These are phyloP conservation scores for Neoascia interrupta DNA, from an alignment of 2,888 invertebrate genomes.

Conservation along the genomic window DNA sequence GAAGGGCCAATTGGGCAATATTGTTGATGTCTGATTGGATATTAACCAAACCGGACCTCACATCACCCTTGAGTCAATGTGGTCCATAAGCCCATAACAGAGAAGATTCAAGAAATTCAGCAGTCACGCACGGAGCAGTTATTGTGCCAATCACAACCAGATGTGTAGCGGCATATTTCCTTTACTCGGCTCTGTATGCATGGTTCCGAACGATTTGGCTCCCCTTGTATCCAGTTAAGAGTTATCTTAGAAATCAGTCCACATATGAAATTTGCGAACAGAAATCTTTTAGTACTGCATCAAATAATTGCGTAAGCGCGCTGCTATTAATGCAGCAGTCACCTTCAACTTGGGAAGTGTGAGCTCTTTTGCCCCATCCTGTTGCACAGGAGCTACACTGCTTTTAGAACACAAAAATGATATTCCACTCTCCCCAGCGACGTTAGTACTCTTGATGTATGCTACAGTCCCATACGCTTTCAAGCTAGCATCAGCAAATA, in stretches of 20 bases:
- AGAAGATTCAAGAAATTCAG: background rate
- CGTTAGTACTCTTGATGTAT: background rate
- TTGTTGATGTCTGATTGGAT: too few relatives aligned
- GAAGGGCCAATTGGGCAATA: background rate
- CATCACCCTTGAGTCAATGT: background rate
- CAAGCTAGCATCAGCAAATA: conserved; percentile 25
- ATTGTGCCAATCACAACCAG: background rate
- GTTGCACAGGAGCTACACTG: background rate
- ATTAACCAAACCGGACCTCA: too few relatives aligned
- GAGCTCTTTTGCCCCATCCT: too few relatives aligned
- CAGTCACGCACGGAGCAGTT: conserved; percentile 1
- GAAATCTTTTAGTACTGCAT: background rate
- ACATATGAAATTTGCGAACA: background rate
- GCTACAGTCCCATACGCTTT: conserved; percentile 23
- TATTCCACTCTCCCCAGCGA: background rate
- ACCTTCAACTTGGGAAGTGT: background rate
- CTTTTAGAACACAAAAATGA: background rate
- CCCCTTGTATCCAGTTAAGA: conserved; percentile 9
- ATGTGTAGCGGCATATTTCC: conserved; percentile 3
- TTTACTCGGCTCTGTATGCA: conserved; percentile 8
- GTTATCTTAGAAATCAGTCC: conserved; percentile 12
- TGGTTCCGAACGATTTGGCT: conserved; percentile 7
- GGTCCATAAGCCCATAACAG: background rate
- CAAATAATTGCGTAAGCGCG: background rate
- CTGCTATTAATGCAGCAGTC: conserved; percentile 10